Evolutionary conservation across 2,797 vertebrate genomes (phyloP).

Genomic region (Ptychobarbus kaznakovi): DNA sequence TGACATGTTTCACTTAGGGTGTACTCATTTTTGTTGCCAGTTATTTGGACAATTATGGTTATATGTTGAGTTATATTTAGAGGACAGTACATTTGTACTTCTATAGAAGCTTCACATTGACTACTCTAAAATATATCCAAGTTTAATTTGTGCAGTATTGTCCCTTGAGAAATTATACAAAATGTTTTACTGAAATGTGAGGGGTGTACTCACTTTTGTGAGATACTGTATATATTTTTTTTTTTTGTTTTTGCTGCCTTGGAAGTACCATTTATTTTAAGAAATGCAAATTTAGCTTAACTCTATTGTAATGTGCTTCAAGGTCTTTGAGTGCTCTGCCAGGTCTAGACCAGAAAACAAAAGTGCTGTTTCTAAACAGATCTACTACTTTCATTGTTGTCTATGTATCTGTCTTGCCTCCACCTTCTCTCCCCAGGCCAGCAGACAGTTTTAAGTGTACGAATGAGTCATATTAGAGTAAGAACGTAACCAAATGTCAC

Average conservation of each 20-base stretch:
- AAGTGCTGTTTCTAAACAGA: neutral
- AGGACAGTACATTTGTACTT: too few species aligned
- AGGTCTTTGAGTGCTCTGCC: neutral
- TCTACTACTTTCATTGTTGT: neutral
- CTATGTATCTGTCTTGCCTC: neutral
- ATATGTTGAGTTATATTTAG: too few species aligned
- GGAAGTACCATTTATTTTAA: neutral
- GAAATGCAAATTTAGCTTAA: neutral
- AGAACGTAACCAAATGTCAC: slow-evolving; percentile 32
- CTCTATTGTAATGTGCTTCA: neutral
- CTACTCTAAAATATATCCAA: too few species aligned
- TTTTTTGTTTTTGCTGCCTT: neutral
- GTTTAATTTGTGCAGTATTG: too few species aligned
- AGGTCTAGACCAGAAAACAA: neutral
- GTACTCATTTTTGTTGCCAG: too few species aligned
- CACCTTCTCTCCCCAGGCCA: slow-evolving; percentile 1
- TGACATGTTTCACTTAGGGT: too few species aligned
- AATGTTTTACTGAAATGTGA: too few species aligned
- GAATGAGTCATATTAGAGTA: slow-evolving; percentile 43
- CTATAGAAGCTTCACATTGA: too few species aligned
- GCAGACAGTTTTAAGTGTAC: slow-evolving; percentile 24
- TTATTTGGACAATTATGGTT: too few species aligned
- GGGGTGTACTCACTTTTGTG: too few species aligned
- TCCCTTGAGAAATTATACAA: too few species aligned
- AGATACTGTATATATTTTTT: neutral